Conservation (phyloP, 2,888 invertebrate species). For the Tetragonula carbonaria region DNA sequence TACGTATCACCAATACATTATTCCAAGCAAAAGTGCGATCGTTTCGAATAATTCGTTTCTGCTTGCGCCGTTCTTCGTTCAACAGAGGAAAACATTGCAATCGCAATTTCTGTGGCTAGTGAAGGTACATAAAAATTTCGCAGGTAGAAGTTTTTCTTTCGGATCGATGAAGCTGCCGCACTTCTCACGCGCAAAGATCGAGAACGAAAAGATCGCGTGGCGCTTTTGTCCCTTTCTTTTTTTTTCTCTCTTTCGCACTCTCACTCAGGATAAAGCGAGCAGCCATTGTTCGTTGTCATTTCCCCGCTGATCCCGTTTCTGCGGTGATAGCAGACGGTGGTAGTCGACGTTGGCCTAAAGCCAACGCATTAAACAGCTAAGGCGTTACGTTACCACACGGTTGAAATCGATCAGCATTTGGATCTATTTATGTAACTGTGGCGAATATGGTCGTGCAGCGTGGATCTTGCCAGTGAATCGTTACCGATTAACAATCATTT, state of each 20-base stretch:
- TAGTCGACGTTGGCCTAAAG: neutral
- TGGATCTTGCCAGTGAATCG: neutral
- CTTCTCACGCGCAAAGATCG: neutral
- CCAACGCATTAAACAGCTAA: neutral
- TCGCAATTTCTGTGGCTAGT: neutral
- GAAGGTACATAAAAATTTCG: neutral
- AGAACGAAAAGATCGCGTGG: neutral
- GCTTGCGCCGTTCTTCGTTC: neutral
- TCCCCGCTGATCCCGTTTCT: constrained; percentile 6
- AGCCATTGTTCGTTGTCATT: neutral
- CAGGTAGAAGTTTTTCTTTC: neutral
- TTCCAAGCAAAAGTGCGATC: too few relatives aligned
- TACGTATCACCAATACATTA: too few relatives aligned
- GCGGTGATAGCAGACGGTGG: neutral
- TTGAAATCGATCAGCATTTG: neutral
- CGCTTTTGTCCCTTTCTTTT: neutral
- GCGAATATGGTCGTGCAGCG: neutral
- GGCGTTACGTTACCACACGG: neutral
- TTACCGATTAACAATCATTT: neutral
- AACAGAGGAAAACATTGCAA: neutral
- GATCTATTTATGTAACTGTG: neutral
- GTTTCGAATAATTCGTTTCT: neutral
- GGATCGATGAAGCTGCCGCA: neutral
- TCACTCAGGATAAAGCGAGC: neutral
- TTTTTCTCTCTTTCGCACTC: neutral